These are phyloP conservation scores for Halcyon malimbica DNA, from an alignment of 2,113 vertebrate species.

Conservation along the genomic window DNA sequence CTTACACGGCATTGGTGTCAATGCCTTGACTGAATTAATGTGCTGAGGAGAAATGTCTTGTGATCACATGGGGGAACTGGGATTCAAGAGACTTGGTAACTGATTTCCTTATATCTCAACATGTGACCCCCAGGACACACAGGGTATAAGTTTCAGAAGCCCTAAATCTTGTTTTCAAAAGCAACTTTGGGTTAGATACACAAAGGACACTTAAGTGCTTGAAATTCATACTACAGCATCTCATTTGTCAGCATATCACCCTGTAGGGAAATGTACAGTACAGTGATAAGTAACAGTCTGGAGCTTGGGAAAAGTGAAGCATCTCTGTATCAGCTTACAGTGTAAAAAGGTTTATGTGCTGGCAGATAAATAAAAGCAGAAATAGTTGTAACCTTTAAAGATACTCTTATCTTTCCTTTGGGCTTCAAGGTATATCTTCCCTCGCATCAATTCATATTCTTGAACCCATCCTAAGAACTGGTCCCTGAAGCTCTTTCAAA, in stretches of 20 bases:
- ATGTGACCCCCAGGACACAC: not conserved
- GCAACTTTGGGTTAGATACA: not conserved
- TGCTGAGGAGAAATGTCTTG: not conserved
- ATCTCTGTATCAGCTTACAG: not conserved
- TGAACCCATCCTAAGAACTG: not conserved
- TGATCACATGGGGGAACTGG: not conserved
- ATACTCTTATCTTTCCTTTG: not conserved
- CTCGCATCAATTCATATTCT: not conserved
- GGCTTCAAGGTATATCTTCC: not conserved
- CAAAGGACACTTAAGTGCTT: not conserved
- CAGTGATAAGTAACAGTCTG: not conserved
- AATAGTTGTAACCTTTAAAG: not conserved
- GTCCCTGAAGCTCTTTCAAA: not conserved
- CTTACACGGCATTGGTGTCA: not conserved
- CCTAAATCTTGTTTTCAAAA: constrained; percentile 1
- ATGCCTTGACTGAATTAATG: not conserved
- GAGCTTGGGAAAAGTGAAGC: not conserved
- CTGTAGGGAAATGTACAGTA: not conserved
- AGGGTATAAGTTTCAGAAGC: not conserved
- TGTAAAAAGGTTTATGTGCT: not conserved
- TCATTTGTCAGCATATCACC: not conserved
- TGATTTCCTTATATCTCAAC: not conserved
- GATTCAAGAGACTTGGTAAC: not conserved
- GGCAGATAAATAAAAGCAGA: not conserved
- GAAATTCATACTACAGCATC: not conserved